Base-by-base conservation (phyloP, 1,140 invertebrate genomes). In the Sycobia sp. region DNA sequence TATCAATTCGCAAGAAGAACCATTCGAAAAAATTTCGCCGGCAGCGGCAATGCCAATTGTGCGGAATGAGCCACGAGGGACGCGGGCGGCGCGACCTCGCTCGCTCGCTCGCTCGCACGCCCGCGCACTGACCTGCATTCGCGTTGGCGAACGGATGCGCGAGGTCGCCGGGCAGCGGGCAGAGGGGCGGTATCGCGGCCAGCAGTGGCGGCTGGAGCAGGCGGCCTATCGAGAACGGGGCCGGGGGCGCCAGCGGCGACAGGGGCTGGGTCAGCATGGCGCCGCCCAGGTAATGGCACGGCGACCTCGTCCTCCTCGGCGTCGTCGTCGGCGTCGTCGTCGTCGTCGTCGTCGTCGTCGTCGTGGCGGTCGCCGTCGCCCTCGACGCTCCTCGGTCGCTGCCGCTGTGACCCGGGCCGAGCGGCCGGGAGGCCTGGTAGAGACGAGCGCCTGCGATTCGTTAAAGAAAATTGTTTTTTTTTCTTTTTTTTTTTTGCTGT, bases 41-140 rank as follows among this genome's bases (percentile, higher is more conserved):
- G n/a, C n/a, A n/a, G n/a, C n/a, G n/a, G n/a, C n/a, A n/a, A n/a
- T n/a, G n/a, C n/a, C n/a, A n/a, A n/a, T n/a, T n/a, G n/a, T n/a
- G n/a, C n/a, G n/a, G n/a, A n/a, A n/a, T n/a, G n/a, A n/a, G n/a
- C n/a, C n/a, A n/a, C n/a, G n/a, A n/a, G n/a, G n/a, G n/a, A n/a
- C n/a, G n/a, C n/a, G n/a, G n/a, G n/a, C n/a, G n/a, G n/a, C n/a
- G n/a, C n/a, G n/a, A n/a, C n/a, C n/a, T n/a, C n/a, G n/a, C n/a
- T n/a, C n/a, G n/a, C n/a, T n/a, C n/a, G n/a, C n/a, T n/a, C n/a
- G n/a, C n/a, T n/a, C n/a, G n/a, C n/a, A n/a, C n/a, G n/a, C n/a
- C n/a, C n/a, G n/a, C 16, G n/a, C 3, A 90, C 90, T 38, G 20
- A 66, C 58, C 58, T 61, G 56, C 41, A 10, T 25, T 41, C 13